Percentiles rank a stretch among this genome's conserved stretches.
Conservation (phyloP, 2,888 invertebrate species). For the Stenchaetothrips biformis region DNA sequence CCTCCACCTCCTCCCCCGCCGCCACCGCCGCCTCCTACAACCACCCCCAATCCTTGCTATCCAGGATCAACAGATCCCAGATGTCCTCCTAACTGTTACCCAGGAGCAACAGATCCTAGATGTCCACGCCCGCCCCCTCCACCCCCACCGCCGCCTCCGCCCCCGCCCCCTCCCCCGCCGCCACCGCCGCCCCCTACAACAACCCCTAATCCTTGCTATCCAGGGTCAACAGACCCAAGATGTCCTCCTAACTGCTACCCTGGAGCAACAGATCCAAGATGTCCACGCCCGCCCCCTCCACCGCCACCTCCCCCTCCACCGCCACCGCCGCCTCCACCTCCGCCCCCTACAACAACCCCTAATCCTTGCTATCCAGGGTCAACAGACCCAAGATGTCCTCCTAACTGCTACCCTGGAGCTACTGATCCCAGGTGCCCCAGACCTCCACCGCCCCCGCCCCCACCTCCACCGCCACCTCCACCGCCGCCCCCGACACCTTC, state of each 20-base stretch:
- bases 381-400: neutral
- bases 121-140: neutral
- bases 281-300: neutral
- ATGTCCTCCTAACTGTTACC: neutral
- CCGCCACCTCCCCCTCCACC: neutral
- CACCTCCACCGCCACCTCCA: neutral
- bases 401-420: neutral
- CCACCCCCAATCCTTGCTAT: neutral
- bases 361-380: neutral
- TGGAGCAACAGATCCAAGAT: neutral
- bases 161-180: neutral
- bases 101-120: neutral
- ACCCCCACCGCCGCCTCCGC: neutral
- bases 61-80: neutral
- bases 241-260: slow-evolving; percentile 9
- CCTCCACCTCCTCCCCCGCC: neutral
- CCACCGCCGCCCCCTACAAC: neutral
- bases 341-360: neutral
- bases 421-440: neutral
- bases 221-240: neutral
- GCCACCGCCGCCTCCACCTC: neutral
- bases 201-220: neutral
- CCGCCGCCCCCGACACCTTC: neutral
- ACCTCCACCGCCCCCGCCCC: neutral
- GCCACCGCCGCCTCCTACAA: neutral